These are phyloP conservation scores for Pipistrellus pygmaeus DNA, from an alignment of 2,797 vertebrate species.

Conservation along the genomic window DNA sequence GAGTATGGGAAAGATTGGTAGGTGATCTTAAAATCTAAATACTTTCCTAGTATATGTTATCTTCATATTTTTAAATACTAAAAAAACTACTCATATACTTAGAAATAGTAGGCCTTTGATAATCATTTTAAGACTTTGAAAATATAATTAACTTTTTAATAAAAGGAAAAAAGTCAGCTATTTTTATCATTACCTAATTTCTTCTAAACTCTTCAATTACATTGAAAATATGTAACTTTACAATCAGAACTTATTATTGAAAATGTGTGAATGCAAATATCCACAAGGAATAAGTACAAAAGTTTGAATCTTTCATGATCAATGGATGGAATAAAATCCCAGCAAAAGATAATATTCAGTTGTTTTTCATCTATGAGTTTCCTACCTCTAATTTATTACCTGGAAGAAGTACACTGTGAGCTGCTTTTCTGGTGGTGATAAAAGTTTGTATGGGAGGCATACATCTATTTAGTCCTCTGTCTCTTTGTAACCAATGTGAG, in stretches of 20 bases:
- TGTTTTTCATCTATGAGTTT: background rate
- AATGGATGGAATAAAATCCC: background rate
- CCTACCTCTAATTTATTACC: background rate
- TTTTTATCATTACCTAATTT: constrained; percentile 1
- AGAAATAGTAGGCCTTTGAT: background rate
- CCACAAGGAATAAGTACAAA: background rate
- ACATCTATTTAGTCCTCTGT: background rate
- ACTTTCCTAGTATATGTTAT: too few species aligned
- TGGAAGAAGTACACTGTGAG: background rate
- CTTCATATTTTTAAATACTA: background rate
- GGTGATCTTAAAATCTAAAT: background rate
- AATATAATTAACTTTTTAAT: background rate
- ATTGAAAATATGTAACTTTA: background rate
- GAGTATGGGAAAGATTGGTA: background rate
- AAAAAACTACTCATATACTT: background rate
- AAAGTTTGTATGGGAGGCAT: background rate
- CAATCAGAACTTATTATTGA: background rate
- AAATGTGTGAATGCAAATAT: background rate
- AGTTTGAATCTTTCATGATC: background rate
- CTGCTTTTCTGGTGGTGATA: background rate
- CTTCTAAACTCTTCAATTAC: background rate
- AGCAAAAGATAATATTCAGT: background rate
- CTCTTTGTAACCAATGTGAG: background rate
- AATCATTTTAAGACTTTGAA: background rate
- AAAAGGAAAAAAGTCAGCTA: background rate